phyloP scores from a whole-genome alignment of 2,888 invertebrate genomes.

The Drosophila helvetica region DNA sequence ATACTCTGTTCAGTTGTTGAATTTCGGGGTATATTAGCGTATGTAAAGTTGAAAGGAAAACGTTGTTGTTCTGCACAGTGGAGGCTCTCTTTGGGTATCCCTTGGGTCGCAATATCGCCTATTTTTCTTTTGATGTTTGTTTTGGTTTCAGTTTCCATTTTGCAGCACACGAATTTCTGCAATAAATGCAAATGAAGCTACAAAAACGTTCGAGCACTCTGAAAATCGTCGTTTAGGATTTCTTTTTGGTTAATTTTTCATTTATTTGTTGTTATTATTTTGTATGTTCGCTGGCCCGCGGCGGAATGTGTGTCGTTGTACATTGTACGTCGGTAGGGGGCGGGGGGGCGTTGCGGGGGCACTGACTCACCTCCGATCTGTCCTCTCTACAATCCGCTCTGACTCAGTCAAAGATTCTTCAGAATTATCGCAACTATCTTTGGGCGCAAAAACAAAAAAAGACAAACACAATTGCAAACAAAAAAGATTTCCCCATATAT shows the following conservation, averaged over 20 bases:
- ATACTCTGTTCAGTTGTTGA: neutral
- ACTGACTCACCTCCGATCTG: constrained; percentile 31
- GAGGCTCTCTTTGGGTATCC: neutral
- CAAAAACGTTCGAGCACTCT: constrained; percentile 2
- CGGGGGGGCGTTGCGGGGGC: neutral
- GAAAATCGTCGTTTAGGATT: constrained; percentile 6
- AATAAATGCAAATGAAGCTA: constrained; percentile 30
- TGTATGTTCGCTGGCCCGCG: neutral
- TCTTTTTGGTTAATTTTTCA: constrained; percentile 18
- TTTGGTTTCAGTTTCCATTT: constrained; percentile 2
- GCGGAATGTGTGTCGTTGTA: constrained; percentile 23
- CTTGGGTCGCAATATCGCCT: neutral
- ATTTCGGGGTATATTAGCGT: neutral
- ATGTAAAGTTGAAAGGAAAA: no score
- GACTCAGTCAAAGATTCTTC: constrained; percentile 46
- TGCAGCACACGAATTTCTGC: constrained; percentile 26
- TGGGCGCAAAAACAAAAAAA: constrained; percentile 9
- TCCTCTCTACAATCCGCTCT: neutral
- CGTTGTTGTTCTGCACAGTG: neutral
- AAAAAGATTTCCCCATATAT: constrained; percentile 9
- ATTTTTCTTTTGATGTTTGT: neutral
- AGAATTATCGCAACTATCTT: constrained; percentile 52
- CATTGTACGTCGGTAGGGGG: constrained; percentile 16
- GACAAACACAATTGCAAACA: neutral
- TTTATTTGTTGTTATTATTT: constrained; percentile 4